A percentile compares a stretch with the other conserved stretches of the same genome.
Evolutionary conservation across 2,888 invertebrate species (phyloP).

Genomic region (Idaea dimidiata): DNA sequence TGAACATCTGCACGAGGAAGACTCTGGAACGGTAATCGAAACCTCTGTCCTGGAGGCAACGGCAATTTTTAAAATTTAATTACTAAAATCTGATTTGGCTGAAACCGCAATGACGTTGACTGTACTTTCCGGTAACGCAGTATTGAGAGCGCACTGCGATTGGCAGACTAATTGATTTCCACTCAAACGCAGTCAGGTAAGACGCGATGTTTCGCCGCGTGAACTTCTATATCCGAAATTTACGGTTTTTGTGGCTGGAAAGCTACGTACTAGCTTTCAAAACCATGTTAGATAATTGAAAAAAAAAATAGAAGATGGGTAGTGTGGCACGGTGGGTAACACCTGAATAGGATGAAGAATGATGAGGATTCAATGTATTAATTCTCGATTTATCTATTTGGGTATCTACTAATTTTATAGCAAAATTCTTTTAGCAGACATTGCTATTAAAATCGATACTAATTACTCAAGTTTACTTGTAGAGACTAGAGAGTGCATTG

Average conservation of each 20-base stretch:
- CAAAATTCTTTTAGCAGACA: no score
- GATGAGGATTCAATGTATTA: no score
- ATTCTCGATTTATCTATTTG: no score
- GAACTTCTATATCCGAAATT: neutral
- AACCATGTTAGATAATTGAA: neutral
- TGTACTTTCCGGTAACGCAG: conserved; percentile 21
- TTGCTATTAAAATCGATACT: no score
- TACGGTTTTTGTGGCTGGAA: neutral
- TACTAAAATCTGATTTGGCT: neutral
- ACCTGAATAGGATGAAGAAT: no score
- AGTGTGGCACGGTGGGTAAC: no score
- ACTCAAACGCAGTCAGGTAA: conserved; percentile 44
- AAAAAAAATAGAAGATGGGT: neutral
- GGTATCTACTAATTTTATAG: no score
- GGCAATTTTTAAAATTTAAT: no score
- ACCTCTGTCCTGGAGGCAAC: no score
- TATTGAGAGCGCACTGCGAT: conserved; percentile 31
- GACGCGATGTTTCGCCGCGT: conserved; percentile 23
- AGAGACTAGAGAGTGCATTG: no score
- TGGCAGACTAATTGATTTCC: conserved; percentile 60
- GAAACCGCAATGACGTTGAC: conserved; percentile 1
- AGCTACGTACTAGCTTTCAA: neutral
- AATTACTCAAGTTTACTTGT: no score
- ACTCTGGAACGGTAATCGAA: neutral
- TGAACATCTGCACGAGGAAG: neutral